phyloP scores from a whole-genome alignment of 2,113 vertebrate genomes.

The Tyto alba region DNA sequence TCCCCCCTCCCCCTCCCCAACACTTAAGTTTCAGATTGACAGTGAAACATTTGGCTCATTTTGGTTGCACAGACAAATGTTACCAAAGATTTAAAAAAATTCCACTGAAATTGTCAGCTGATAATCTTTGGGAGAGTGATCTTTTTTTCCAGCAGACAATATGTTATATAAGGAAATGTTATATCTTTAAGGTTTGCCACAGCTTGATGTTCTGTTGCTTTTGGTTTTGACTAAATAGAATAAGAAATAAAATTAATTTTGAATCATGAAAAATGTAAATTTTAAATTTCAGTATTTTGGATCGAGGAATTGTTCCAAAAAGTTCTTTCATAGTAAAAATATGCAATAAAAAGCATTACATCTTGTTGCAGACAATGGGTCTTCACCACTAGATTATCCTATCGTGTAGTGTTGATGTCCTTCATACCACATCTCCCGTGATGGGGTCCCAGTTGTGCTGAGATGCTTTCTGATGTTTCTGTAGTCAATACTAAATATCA shows the following conservation, averaged over 20 bases:
- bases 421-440: accelerated
- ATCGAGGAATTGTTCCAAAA: background rate
- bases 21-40: conserved; percentile 9
- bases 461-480: background rate
- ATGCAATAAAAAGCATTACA: background rate
- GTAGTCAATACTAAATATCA: background rate
- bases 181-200: background rate
- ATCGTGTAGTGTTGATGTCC: background rate
- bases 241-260: background rate
- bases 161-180: conserved; percentile 2
- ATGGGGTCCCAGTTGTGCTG: background rate
- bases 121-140: background rate
- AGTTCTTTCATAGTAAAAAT: background rate
- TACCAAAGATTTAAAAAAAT: background rate
- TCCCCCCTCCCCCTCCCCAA: no score
- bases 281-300: background rate
- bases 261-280: background rate
- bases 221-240: background rate
- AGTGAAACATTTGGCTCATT: conserved; percentile 24
- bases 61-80: background rate
- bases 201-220: background rate
- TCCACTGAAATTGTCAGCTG: background rate
- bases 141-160: background rate
- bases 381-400: background rate
- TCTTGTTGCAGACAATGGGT: background rate